Evolutionary conservation across 2,113 vertebrate genomes (phyloP), one percentile per base, ranked within the genome.

Genomic region (Bubo blakistoni): DNA sequence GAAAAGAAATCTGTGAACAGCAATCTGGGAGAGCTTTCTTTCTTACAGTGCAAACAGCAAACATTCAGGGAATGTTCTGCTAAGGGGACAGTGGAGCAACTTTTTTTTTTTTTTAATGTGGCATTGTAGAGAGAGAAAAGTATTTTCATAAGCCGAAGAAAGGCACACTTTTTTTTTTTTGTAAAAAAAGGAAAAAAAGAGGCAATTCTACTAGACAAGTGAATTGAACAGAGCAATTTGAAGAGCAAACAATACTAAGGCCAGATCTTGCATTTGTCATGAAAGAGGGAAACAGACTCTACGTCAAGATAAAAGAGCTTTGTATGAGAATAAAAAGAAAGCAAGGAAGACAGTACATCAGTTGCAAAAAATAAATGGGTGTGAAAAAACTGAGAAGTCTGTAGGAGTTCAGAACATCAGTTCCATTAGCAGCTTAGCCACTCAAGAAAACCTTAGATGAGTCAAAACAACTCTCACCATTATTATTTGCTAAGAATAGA

Each of bases 401-500:
- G 83, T 66, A 90, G 88, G 81, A 96, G 91, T 92, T 87, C 52
- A 82, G 93, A 95, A 95, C 83, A 93, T 73, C 91, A 88, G 79
- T 92, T 96, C 79, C 92, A 95, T 96, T 94, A 94, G 66, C 77
- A 91, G 27, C 82, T 93, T 82, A 81, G 76, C 78, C 91, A 71
- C 88, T 95, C 77, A 82, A 82, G 85, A 90, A 97, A 97, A 94
- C 24, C 81, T 92, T 46, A 82, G 76, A 73, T 24, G 22, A 94
- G 84, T 95, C 95, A 95, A 97, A 96, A 96, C 92, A 96, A 90
- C 92, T 70, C 87, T 73, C 66, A 79, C 82, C 70, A 55, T 87
- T 92, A 92, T 90, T 89, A 84, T 94, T 69, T 93, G 55, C 92
- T 72, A 96, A 97, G 89, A 94, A 96, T 86, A 97, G 96, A 92